A percentile compares a stretch with the other conserved stretches of the same genome.
Evolutionary conservation across 2,113 vertebrate species (phyloP).

Genomic region (Silurus meridionalis): DNA sequence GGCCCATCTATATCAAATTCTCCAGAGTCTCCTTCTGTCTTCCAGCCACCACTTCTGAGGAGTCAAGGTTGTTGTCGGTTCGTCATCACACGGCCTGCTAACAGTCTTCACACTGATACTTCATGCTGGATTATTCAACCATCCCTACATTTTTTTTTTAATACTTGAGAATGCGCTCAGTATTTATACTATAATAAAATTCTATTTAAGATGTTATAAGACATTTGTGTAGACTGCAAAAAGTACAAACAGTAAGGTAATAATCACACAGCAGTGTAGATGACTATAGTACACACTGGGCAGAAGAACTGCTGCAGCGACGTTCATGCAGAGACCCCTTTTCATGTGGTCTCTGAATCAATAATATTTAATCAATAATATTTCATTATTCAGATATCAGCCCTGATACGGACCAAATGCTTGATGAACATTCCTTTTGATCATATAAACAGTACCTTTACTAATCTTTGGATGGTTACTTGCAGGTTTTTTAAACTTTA

Average conservation of each 20-base stretch:
- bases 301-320: background rate
- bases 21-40: constrained; percentile 17
- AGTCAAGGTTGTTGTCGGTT: constrained; percentile 23
- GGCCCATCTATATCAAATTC: constrained; percentile 41
- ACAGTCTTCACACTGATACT: background rate
- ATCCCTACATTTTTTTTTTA: background rate
- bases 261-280: background rate
- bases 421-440: background rate
- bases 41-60: constrained; percentile 3
- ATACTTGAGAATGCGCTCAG: background rate
- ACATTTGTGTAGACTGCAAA: background rate
- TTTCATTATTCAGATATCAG: background rate
- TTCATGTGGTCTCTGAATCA: background rate
- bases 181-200: background rate
- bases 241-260: background rate
- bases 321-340: background rate
- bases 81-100: background rate
- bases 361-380: background rate
- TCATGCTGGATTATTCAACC: background rate
- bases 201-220: background rate
- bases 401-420: background rate
- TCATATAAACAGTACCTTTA: background rate
- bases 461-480: background rate
- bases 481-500: background rate
- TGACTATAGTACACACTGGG: background rate